phyloP scores from a whole-genome alignment of 2,113 vertebrate genomes.

The Myrmecophaga tridactyla region DNA sequence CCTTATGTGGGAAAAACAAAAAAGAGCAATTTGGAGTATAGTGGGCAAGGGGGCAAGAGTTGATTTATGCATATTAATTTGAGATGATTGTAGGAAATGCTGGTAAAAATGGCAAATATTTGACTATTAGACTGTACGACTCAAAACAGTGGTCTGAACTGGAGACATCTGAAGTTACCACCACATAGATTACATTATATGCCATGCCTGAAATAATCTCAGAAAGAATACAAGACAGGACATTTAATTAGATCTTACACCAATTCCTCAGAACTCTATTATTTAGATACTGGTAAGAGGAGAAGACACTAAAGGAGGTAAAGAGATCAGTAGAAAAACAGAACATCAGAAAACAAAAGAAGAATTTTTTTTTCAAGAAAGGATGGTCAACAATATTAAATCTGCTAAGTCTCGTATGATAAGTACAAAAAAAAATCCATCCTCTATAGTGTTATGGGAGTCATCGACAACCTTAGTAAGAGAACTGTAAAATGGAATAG shows the following conservation, averaged over 20 bases:
- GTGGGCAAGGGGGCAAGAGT: not conserved
- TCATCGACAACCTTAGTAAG: not conserved
- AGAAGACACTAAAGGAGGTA: not conserved
- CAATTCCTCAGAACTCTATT: not conserved
- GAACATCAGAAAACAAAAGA: not conserved
- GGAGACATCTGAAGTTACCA: not conserved
- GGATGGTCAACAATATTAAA: not conserved
- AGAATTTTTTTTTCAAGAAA: not conserved
- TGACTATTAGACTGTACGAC: not conserved
- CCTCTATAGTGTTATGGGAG: not conserved
- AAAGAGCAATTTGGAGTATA: not conserved
- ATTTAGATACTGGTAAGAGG: not conserved
- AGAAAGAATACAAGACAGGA: not conserved
- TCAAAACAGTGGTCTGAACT: not conserved
- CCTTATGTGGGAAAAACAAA: not conserved
- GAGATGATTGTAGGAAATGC: not conserved
- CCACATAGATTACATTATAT: not conserved
- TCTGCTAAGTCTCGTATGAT: not conserved
- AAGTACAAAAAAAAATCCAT: not conserved
- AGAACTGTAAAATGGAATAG: not conserved
- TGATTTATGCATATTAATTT: not conserved
- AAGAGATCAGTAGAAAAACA: not conserved
- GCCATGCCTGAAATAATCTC: not conserved
- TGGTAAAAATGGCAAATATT: not conserved
- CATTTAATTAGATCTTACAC: not conserved